phyloP scores from a whole-genome alignment of 2,113 vertebrate species.

The Coracopsis vasa region DNA sequence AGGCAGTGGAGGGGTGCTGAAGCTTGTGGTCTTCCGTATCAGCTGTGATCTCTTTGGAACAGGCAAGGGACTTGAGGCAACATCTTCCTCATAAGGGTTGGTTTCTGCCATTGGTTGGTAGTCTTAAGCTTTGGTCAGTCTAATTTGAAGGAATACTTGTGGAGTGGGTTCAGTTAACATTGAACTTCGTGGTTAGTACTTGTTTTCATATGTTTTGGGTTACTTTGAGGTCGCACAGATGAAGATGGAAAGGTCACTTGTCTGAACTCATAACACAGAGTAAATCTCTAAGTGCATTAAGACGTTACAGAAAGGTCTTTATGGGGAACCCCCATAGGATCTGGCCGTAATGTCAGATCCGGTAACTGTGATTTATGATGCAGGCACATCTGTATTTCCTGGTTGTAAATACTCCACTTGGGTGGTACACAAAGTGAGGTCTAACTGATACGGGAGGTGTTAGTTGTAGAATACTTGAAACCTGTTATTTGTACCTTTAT shows the following conservation, averaged over 20 bases:
- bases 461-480: not conserved
- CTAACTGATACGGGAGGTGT: not conserved
- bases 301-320: not conserved
- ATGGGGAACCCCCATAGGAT: not conserved
- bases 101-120: not conserved
- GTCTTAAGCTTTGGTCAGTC: not conserved
- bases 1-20: not conserved
- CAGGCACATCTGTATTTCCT: not conserved
- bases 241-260: not conserved
- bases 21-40: not conserved
- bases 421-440: not conserved
- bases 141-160: not conserved
- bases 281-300: not conserved
- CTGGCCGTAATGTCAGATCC: not conserved
- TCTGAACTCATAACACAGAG: not conserved
- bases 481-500: not conserved
- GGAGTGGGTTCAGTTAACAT: accelerated
- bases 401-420: not conserved
- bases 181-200: accelerated
- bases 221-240: not conserved
- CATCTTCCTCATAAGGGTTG: accelerated
- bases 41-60: not conserved
- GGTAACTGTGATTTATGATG: not conserved
- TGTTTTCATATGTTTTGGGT: accelerated
- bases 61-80: accelerated